Evolutionary conservation across 2,888 invertebrate genomes (phyloP).

Genomic region (Koerneria pararmatus): DNA sequence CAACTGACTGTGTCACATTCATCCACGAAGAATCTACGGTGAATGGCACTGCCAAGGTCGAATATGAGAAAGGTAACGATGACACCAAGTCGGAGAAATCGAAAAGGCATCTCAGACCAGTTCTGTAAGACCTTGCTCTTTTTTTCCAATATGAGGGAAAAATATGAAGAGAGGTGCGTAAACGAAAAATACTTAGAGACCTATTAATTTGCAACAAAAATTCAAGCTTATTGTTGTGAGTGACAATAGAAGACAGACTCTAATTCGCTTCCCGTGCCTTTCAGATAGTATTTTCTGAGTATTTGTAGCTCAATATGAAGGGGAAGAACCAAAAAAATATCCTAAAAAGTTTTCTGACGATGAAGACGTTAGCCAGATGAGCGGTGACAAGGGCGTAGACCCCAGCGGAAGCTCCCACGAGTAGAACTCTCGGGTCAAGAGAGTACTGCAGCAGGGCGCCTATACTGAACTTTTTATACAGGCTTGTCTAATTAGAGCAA

Average conservation of each 20-base stretch:
- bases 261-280: too few relatives aligned
- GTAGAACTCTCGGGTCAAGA: conserved; percentile 66
- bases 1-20: conserved; percentile 71
- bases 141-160: too few relatives aligned
- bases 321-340: not conserved
- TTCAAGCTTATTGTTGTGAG: too few relatives aligned
- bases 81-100: conserved; percentile 77
- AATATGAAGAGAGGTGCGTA: too few relatives aligned
- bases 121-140: conserved; percentile 77
- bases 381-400: conserved; percentile 62
- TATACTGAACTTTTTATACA: conserved; percentile 32
- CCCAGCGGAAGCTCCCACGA: conserved; percentile 66
- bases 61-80: conserved; percentile 76
- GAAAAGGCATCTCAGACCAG: conserved; percentile 93
- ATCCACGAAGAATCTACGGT: conserved; percentile 76
- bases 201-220: too few relatives aligned
- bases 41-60: conserved; percentile 85
- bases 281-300: too few relatives aligned
- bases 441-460: conserved; percentile 64
- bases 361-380: conserved; percentile 61
- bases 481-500: too few relatives aligned
- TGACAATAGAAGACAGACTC: too few relatives aligned
- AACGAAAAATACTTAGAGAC: too few relatives aligned
- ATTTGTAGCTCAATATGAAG: too few relatives aligned
- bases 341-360: conserved; percentile 52